Conservation (phyloP, 2,113 vertebrate species). For the Zapornia atra region DNA sequence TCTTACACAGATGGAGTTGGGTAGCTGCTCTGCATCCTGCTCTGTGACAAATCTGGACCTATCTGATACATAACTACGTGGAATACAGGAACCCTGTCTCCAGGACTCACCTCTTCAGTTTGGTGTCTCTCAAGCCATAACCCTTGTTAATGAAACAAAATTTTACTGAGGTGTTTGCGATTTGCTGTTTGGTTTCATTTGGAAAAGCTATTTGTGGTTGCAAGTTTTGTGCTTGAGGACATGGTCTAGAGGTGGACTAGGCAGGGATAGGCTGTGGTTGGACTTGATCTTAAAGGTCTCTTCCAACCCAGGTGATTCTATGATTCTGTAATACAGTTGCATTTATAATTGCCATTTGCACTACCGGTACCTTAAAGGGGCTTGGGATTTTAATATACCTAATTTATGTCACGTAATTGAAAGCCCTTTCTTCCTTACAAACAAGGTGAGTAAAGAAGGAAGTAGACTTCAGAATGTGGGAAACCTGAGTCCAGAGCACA, state of each 20-base stretch:
- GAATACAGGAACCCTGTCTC: not conserved
- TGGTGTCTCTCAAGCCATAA: not conserved
- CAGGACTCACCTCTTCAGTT: not conserved
- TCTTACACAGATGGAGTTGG: not conserved
- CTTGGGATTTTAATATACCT: not conserved
- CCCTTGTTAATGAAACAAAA: not conserved
- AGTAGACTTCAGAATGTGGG: not conserved
- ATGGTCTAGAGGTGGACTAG: no score
- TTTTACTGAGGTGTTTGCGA: not conserved
- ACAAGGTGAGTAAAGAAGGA: not conserved
- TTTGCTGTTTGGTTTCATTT: not conserved
- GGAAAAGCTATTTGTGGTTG: not conserved
- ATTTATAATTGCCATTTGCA: not conserved
- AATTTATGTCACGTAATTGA: not conserved
- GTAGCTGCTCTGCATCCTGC: not conserved
- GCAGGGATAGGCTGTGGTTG: no score
- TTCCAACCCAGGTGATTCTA: no score
- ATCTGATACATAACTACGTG: not conserved
- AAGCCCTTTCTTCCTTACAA: not conserved
- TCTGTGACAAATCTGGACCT: accelerated
- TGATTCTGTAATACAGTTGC: not conserved
- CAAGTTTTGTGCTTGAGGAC: not conserved
- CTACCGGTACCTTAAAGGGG: not conserved
- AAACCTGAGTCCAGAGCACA: not conserved
- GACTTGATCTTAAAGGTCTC: no score